Conservation (phyloP, 37 sponge, comb jelly and placozoan species). For the Oopsacas minuta region DNA sequence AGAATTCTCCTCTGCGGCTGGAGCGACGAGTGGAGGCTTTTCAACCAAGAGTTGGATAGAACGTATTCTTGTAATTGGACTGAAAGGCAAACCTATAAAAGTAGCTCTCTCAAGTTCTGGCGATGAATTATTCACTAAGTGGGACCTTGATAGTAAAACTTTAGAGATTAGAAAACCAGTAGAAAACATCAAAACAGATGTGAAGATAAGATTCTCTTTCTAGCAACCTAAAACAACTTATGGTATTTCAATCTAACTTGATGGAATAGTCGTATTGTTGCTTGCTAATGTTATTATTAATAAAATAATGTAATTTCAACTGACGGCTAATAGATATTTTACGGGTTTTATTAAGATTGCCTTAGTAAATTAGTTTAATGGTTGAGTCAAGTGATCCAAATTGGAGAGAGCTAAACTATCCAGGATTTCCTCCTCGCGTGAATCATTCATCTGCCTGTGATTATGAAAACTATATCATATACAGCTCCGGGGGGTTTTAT, state of each 20-base stretch:
- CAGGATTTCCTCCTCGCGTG: background rate
- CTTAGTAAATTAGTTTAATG: too few relatives aligned
- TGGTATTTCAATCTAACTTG: too few relatives aligned
- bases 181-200: background rate
- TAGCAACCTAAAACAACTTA: too few relatives aligned
- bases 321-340: too few relatives aligned
- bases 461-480: background rate
- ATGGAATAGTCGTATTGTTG: too few relatives aligned
- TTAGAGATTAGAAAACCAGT: background rate
- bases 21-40: constrained; percentile 30
- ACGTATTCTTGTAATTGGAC: constrained; percentile 51
- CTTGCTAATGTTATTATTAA: too few relatives aligned
- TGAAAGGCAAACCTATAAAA: constrained; percentile 19
- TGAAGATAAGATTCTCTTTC: background rate
- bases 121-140: background rate
- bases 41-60: constrained; percentile 65
- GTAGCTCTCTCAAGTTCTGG: constrained; percentile 22
- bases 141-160: background rate
- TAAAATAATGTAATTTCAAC: too few relatives aligned
- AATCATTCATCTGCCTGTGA: background rate
- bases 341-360: too few relatives aligned
- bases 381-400: too few relatives aligned
- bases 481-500: background rate
- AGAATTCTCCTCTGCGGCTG: constrained; percentile 15
- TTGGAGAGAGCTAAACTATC: background rate